Evolutionary conservation across 2,888 invertebrate species (phyloP).

Genomic region (Julus scanicus): DNA sequence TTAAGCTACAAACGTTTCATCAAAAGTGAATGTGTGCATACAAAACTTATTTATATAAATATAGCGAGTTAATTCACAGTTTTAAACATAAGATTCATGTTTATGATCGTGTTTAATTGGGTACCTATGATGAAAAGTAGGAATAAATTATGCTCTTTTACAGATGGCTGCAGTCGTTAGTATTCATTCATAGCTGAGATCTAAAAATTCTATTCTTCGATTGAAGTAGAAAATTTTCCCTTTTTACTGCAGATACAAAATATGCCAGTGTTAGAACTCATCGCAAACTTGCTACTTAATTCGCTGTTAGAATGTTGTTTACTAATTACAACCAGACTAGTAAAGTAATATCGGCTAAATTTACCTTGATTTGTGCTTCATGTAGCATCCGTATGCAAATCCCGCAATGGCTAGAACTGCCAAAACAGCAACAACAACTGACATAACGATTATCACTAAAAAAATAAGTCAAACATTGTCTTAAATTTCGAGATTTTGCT

Average conservation of each 20-base stretch:
- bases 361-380: neutral
- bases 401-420: neutral
- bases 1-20: too few species aligned
- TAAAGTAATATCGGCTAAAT: neutral
- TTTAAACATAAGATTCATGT: too few species aligned
- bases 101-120: too few species aligned
- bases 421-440: neutral
- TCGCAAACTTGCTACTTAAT: neutral
- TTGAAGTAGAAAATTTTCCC: neutral
- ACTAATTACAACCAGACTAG: neutral
- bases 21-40: too few species aligned
- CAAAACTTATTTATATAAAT: too few species aligned
- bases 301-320: too few species aligned
- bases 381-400: neutral
- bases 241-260: neutral
- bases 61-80: too few species aligned
- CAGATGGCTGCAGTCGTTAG: neutral
- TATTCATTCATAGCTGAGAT: neutral
- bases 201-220: neutral
- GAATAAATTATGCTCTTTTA: too few species aligned
- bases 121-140: too few species aligned
- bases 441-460: slow-evolving; percentile 4
- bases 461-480: neutral
- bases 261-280: neutral
- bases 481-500: neutral